Evolutionary conservation across 1,140 invertebrate species (phyloP).

Genomic region (Leptinotarsa texana): DNA sequence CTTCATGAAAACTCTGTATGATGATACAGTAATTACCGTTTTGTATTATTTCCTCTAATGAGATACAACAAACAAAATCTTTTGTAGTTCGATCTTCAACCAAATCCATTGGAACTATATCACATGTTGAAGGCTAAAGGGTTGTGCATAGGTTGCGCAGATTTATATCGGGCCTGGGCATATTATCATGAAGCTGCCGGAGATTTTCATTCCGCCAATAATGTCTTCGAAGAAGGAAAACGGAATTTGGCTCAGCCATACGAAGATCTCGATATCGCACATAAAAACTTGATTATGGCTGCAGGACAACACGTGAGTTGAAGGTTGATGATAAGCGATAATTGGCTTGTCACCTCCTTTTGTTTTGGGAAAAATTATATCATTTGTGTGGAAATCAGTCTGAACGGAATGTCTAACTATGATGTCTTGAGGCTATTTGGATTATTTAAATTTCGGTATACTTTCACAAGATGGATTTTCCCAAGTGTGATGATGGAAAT

Average conservation of each 20-base stretch:
- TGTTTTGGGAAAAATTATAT: too few relatives aligned
- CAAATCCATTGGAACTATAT: constrained; percentile 75
- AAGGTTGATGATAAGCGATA: background rate
- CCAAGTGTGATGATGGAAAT: constrained; percentile 7
- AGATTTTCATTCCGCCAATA: constrained; percentile 75
- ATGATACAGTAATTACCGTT: background rate
- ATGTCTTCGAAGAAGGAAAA: constrained; percentile 73
- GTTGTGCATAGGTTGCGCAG: constrained; percentile 76
- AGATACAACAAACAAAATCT: background rate
- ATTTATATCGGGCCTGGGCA: constrained; percentile 80
- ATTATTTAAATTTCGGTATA: constrained; percentile 20
- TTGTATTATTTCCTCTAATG: too few relatives aligned
- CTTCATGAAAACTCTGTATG: background rate
- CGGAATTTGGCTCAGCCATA: constrained; percentile 70
- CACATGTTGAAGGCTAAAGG: constrained; percentile 74
- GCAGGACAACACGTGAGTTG: constrained; percentile 50
- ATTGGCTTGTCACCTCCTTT: background rate
- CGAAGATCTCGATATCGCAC: constrained; percentile 73
- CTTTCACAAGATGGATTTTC: constrained; percentile 13
- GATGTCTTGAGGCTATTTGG: too few relatives aligned
- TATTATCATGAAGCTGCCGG: constrained; percentile 76
- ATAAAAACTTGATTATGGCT: constrained; percentile 61
- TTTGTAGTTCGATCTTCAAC: constrained; percentile 70
- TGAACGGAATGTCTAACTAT: too few relatives aligned
- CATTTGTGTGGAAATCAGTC: too few relatives aligned